A percentile compares a stretch with the other conserved stretches of the same genome.
Evolutionary conservation across 2,113 vertebrate species (phyloP).

Genomic region (Paraplagusia blochii): DNA sequence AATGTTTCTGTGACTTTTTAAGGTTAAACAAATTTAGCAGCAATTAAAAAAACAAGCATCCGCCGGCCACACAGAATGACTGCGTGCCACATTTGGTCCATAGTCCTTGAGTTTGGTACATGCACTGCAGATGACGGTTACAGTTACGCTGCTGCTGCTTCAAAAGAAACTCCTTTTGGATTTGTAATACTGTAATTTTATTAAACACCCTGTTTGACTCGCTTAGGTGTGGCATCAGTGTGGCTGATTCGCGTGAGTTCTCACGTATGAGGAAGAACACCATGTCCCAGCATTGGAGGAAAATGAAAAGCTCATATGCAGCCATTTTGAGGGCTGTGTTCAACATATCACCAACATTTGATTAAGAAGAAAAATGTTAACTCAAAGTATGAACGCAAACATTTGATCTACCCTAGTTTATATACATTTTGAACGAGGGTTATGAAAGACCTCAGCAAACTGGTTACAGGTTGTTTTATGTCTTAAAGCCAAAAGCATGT

Average conservation of each 20-base stretch:
- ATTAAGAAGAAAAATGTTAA: neutral
- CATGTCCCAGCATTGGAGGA: neutral
- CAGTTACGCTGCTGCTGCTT: no score
- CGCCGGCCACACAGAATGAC: no score
- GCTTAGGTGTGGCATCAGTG: neutral
- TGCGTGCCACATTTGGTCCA: no score
- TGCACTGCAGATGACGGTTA: no score
- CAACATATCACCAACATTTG: neutral
- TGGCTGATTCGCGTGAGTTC: no score
- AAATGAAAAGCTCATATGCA: neutral
- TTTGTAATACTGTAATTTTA: no score
- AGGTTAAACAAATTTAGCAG: no score
- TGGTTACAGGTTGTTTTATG: neutral
- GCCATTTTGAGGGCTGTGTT: neutral
- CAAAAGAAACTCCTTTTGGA: no score
- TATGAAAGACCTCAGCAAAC: neutral
- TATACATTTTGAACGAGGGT: neutral
- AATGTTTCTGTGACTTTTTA: no score
- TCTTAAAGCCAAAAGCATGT: constrained; percentile 10
- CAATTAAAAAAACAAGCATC: no score
- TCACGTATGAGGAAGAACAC: neutral
- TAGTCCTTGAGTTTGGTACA: no score
- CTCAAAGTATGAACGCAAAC: neutral
- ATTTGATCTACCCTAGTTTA: neutral
- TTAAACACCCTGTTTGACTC: neutral